phyloP scores from a whole-genome alignment of 1,140 invertebrate species.

The silkworm (Bombyx mori) region DNA sequence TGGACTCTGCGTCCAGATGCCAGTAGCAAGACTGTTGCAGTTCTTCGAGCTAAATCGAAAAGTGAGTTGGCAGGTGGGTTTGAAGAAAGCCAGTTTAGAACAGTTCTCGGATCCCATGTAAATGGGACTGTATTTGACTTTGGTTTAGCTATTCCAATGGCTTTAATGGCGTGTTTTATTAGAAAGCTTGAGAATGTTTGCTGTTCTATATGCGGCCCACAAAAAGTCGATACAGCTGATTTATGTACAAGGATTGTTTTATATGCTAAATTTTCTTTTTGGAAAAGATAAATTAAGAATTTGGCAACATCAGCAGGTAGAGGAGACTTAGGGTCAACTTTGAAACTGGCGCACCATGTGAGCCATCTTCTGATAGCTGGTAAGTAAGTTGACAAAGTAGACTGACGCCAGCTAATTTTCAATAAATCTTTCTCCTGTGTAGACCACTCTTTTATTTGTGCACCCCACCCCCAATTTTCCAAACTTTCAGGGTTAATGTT shows the following conservation, averaged over 20 bases:
- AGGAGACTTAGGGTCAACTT: conserved; percentile 31
- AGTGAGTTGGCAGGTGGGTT: neutral
- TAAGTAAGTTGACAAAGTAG: conserved; percentile 14
- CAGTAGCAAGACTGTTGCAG: conserved; percentile 1
- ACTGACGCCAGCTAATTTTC: conserved; percentile 10
- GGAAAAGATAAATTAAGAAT: neutral
- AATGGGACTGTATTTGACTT: too few relatives aligned
- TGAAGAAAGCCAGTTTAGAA: too few relatives aligned
- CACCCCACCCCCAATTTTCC: conserved; percentile 22
- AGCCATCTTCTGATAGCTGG: conserved; percentile 15
- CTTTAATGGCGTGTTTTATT: too few relatives aligned
- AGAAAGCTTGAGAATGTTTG: too few relatives aligned
- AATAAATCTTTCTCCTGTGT: conserved; percentile 10
- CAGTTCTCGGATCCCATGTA: too few relatives aligned
- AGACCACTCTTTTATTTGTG: conserved; percentile 11
- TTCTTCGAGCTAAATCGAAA: neutral
- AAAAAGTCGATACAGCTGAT: too few relatives aligned
- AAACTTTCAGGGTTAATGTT: conserved; percentile 14
- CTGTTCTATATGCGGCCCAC: too few relatives aligned
- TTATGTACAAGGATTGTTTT: too few relatives aligned
- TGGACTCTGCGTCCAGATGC: conserved; percentile 6
- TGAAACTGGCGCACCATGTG: conserved; percentile 17
- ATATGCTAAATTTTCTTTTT: too few relatives aligned
- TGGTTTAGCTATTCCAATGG: too few relatives aligned
- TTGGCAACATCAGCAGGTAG: conserved; percentile 18